Evolutionary conservation across 2,113 vertebrate species (phyloP).

Genomic region (Athene cunicularia): DNA sequence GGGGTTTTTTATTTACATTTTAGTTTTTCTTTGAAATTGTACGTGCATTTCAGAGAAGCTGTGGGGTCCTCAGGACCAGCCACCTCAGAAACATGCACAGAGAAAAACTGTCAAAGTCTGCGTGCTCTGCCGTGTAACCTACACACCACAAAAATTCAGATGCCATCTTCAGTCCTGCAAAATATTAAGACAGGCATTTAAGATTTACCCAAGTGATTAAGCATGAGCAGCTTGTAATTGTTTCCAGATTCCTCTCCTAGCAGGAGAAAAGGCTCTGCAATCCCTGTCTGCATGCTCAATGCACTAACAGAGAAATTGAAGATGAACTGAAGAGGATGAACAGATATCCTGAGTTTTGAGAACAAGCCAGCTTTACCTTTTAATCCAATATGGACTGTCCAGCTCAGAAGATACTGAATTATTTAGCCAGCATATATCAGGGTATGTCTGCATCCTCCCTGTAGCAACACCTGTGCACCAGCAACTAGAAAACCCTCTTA

Average conservation of each 20-base stretch:
- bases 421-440: not conserved
- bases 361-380: not conserved
- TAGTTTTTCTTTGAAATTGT: not conserved
- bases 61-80: not conserved
- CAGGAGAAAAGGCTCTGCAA: constrained; percentile 19
- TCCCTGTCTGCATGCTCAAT: not conserved
- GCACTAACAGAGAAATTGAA: not conserved
- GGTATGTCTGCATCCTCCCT: not conserved
- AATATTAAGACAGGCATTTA: constrained; percentile 57
- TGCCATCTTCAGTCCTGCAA: constrained; percentile 58
- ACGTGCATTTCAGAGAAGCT: not conserved
- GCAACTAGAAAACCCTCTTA: not conserved
- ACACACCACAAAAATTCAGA: constrained; percentile 21
- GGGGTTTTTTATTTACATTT: not conserved
- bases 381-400: not conserved
- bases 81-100: not conserved
- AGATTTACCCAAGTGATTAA: constrained; percentile 52
- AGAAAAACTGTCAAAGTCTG: not conserved
- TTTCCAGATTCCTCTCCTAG: constrained; percentile 54
- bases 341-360: not conserved
- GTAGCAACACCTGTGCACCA: constrained; percentile 25
- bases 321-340: not conserved
- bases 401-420: not conserved
- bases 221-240: constrained; percentile 57
- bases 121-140: constrained; percentile 2